Evolutionary conservation across 2,888 invertebrate species (phyloP).

Genomic region (Aphodius sticticus): DNA sequence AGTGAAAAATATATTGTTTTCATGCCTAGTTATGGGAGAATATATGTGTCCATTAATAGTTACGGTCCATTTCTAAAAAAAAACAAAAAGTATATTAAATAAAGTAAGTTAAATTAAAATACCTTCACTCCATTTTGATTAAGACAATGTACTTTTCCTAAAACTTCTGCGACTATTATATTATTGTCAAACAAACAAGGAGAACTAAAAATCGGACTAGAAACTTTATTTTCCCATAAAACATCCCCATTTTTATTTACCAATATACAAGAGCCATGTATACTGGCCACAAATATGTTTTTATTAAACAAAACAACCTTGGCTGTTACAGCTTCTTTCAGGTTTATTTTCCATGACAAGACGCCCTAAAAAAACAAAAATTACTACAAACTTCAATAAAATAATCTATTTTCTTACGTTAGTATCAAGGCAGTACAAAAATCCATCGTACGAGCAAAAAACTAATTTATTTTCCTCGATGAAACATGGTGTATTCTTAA

Average conservation of each 20-base stretch:
- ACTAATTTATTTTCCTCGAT: conserved; percentile 62
- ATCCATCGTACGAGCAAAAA: conserved; percentile 77
- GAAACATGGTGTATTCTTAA: conserved; percentile 70
- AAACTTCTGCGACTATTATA: conserved; percentile 65
- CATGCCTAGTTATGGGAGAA: conserved; percentile 68
- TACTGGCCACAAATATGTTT: conserved; percentile 63
- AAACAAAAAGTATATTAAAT: conserved; percentile 28
- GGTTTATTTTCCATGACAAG: conserved; percentile 55
- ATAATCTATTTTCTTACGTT: conserved; percentile 58
- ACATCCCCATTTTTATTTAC: conserved; percentile 63
- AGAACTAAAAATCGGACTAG: conserved; percentile 70
- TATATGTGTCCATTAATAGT: conserved; percentile 73
- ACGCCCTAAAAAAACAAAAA: conserved; percentile 62
- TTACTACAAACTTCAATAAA: conserved; percentile 17
- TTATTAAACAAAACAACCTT: conserved; percentile 59
- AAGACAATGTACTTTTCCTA: conserved; percentile 66
- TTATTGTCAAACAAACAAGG: conserved; percentile 66
- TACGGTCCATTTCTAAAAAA: conserved; percentile 68
- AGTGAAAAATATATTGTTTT: conserved; percentile 69
- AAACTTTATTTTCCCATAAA: conserved; percentile 67
- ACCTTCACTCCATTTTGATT: conserved; percentile 63
- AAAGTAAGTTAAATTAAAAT: conserved; percentile 39
- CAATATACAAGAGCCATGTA: conserved; percentile 68
- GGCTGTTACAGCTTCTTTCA: conserved; percentile 62
- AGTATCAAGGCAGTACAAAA: conserved; percentile 67